Conservation (phyloP, 2,888 invertebrate genomes). For the Tetranychus truncatus region DNA sequence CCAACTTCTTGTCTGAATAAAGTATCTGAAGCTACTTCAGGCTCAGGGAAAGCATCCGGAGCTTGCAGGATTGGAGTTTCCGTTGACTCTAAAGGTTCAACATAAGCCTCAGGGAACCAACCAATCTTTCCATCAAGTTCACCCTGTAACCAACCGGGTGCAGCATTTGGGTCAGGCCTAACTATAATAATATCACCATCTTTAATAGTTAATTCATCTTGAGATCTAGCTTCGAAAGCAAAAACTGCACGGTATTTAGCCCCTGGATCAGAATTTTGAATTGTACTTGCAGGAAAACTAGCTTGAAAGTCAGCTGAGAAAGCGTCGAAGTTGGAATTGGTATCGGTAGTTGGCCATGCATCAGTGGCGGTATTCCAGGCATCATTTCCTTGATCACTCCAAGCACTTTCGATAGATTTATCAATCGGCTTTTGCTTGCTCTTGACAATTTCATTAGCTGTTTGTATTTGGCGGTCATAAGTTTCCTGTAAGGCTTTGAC, state of each 20-base stretch:
- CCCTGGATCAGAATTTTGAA: conserved; percentile 1
- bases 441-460: conserved; percentile 15
- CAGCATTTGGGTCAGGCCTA: conserved; percentile 39
- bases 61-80: too few species aligned
- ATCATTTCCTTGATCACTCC: conserved; percentile 15
- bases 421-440: background rate
- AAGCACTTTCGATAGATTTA: conserved; percentile 11
- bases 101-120: conserved; percentile 93
- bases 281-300: background rate
- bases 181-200: conserved; percentile 80
- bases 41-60: conserved; percentile 34
- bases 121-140: conserved; percentile 73
- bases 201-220: conserved; percentile 76
- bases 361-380: conserved; percentile 13
- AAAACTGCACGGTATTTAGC: conserved; percentile 50
- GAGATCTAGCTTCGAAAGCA: conserved; percentile 75
- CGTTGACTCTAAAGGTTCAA: conserved; percentile 42
- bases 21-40: background rate
- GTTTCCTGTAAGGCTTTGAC: conserved; percentile 13
- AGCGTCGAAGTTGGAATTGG: background rate
- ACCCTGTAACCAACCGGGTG: conserved; percentile 94
- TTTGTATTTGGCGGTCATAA: conserved; percentile 15
- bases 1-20: background rate
- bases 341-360: background rate
- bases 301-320: background rate